Evolutionary conservation across 2,113 vertebrate genomes (phyloP).

Genomic region (Amblyornis subalaris): DNA sequence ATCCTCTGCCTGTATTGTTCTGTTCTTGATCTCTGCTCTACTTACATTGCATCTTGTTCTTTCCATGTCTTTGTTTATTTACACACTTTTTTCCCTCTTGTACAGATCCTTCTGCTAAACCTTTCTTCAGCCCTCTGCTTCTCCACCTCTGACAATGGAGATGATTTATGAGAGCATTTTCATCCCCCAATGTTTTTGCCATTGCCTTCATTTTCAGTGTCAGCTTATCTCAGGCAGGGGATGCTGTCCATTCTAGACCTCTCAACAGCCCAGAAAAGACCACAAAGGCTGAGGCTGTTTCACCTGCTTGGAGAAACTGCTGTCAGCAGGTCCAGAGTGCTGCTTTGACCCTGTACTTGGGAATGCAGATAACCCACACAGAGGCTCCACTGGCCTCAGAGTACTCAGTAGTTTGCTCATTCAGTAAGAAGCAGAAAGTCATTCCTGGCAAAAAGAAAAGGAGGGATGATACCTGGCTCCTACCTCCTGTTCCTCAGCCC

Average conservation of each 20-base stretch:
- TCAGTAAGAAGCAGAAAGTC: background rate
- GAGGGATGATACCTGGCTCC: background rate
- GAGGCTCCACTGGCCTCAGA: background rate
- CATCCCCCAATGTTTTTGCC: background rate
- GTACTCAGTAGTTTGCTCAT: background rate
- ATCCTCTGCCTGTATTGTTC: background rate
- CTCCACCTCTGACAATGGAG: background rate
- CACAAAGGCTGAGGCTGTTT: background rate
- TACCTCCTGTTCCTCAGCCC: background rate
- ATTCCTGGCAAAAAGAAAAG: background rate
- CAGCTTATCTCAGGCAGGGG: background rate
- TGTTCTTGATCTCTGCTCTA: background rate
- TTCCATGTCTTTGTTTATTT: background rate
- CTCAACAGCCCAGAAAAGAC: background rate
- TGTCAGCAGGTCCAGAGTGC: background rate
- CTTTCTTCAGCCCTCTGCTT: background rate
- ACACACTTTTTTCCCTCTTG: background rate
- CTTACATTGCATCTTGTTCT: background rate
- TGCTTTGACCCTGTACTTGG: background rate
- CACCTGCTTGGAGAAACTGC: background rate
- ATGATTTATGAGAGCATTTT: background rate
- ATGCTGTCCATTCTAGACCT: background rate
- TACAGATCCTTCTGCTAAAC: background rate
- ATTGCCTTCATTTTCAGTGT: background rate
- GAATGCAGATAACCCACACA: background rate